Evolutionary conservation across 2,113 vertebrate genomes (phyloP).

Genomic region (Urocitellus parryii): DNA sequence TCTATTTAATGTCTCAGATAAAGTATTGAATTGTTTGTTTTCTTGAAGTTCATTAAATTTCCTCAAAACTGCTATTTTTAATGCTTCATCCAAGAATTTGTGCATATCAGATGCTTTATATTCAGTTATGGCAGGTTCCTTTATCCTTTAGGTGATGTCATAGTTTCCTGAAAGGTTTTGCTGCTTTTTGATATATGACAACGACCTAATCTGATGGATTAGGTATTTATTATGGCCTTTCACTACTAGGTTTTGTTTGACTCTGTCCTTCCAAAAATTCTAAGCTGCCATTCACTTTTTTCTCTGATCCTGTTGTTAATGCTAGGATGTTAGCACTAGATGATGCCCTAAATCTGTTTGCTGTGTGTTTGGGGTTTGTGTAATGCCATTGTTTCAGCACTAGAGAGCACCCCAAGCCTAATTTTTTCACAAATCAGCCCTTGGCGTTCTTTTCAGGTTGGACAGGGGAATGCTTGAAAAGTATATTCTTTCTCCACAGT

Average conservation of each 20-base stretch:
- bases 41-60: background rate
- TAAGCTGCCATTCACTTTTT: background rate
- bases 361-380: background rate
- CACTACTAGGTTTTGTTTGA: background rate
- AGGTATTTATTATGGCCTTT: background rate
- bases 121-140: background rate
- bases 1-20: background rate
- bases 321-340: background rate
- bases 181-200: background rate
- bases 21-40: background rate
- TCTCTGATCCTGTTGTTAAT: background rate
- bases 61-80: background rate
- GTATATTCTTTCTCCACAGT: background rate
- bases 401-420: background rate
- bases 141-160: background rate
- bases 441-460: background rate
- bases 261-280: background rate
- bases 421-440: background rate
- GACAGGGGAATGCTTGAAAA: background rate
- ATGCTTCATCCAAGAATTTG: background rate
- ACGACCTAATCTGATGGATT: background rate
- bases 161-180: background rate
- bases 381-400: background rate
- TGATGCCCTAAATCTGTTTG: background rate
- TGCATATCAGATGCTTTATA: background rate